phyloP scores from a whole-genome alignment of 1,140 invertebrate species.

The Latrodectus geometricus region DNA sequence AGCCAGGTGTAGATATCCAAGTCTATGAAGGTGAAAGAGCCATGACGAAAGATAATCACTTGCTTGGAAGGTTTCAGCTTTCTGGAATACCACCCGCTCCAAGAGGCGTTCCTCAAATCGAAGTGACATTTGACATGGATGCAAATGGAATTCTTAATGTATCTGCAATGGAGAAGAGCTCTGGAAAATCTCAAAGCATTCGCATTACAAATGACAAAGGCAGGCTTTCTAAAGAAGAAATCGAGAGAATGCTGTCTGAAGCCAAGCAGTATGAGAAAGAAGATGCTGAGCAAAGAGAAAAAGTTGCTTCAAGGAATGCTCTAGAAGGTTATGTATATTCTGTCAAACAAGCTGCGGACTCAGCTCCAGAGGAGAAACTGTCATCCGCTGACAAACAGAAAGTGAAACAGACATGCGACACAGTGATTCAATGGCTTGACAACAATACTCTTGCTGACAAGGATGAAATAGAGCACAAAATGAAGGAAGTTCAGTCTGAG shows the following conservation, averaged over 20 bases:
- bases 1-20: slow-evolving; percentile 81
- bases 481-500: slow-evolving; percentile 68
- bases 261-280: slow-evolving; percentile 69
- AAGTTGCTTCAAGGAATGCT: slow-evolving; percentile 67
- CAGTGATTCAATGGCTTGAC: slow-evolving; percentile 70
- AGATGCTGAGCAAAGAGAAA: slow-evolving; percentile 61
- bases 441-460: slow-evolving; percentile 70
- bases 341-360: slow-evolving; percentile 62
- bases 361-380: slow-evolving; percentile 70
- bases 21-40: slow-evolving; percentile 74
- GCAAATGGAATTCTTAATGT: slow-evolving; percentile 78
- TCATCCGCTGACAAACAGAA: slow-evolving; percentile 74
- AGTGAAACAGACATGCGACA: slow-evolving; percentile 72
- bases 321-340: slow-evolving; percentile 65
- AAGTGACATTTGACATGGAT: slow-evolving; percentile 78
- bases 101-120: slow-evolving; percentile 74
- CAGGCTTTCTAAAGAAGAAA: slow-evolving; percentile 74
- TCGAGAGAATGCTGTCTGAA: slow-evolving; percentile 74
- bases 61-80: slow-evolving; percentile 68
- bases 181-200: slow-evolving; percentile 88
- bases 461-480: slow-evolving; percentile 70
- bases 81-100: slow-evolving; percentile 70
- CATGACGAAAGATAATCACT: slow-evolving; percentile 66
- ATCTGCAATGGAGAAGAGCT: slow-evolving; percentile 74
- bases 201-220: slow-evolving; percentile 82